A percentile compares a stretch with the other conserved stretches of the same genome.
Conservation (phyloP, 2,113 vertebrate genomes). For the Bathybates hornii region DNA sequence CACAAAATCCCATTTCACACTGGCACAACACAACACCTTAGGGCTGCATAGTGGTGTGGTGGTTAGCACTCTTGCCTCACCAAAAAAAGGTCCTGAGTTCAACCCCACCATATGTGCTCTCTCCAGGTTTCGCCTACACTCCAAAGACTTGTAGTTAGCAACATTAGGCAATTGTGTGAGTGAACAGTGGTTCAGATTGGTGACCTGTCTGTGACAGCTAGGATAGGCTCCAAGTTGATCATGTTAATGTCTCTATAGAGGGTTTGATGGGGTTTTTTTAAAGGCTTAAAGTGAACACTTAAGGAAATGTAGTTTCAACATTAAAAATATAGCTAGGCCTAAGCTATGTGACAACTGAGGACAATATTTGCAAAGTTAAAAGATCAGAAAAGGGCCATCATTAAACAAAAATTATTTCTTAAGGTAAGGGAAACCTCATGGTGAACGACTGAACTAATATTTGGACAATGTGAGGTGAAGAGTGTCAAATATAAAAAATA, state of each 20-base stretch:
- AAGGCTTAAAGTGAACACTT: not conserved
- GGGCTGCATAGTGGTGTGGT: not conserved
- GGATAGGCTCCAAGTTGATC: not conserved
- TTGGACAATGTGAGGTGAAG: not conserved
- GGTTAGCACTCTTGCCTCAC: not conserved
- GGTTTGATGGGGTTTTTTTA: fast-evolving
- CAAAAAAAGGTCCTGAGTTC: not conserved
- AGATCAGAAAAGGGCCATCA: not conserved
- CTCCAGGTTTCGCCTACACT: not conserved
- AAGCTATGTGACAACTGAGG: not conserved
- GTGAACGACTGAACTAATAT: not conserved
- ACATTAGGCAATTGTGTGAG: not conserved
- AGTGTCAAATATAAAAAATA: not conserved
- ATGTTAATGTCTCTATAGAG: not conserved
- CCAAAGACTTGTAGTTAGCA: not conserved
- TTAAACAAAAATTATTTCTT: not conserved
- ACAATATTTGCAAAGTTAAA: not conserved
- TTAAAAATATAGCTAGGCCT: not conserved
- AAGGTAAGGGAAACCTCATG: not conserved
- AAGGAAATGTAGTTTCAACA: not conserved
- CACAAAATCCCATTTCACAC: not conserved
- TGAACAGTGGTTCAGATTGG: not conserved
- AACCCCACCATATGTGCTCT: not conserved
- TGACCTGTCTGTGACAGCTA: not conserved
- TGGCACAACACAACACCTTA: not conserved